Percentiles rank a stretch among this genome's conserved stretches.
phyloP scores from a whole-genome alignment of 2,113 vertebrate species.

The Hemiprocne comata region DNA sequence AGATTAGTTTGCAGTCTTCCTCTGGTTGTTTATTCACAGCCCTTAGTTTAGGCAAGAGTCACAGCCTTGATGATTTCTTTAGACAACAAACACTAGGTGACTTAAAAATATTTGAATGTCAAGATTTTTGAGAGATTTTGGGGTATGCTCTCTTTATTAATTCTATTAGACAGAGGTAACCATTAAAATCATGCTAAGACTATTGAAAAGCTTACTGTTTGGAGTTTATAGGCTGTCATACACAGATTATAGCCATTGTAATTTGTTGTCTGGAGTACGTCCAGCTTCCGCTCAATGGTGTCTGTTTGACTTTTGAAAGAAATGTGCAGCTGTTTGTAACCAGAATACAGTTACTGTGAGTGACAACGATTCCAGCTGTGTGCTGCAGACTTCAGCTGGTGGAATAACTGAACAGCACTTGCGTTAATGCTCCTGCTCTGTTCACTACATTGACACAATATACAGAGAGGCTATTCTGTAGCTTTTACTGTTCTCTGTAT shows the following conservation, averaged over 20 bases:
- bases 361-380: neutral
- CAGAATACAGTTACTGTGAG: neutral
- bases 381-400: neutral
- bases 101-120: neutral
- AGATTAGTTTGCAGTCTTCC: neutral
- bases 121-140: neutral
- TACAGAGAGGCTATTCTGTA: neutral
- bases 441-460: neutral
- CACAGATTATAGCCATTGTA: neutral
- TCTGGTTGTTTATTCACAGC: neutral
- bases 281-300: constrained; percentile 21
- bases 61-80: neutral
- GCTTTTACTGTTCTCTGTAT: neutral
- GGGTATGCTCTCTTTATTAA: neutral
- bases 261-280: neutral
- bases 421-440: neutral
- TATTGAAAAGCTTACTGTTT: neutral
- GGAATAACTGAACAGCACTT: neutral
- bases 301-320: constrained; percentile 3
- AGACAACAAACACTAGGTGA: neutral
- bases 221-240: neutral
- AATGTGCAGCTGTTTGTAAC: constrained; percentile 34
- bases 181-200: neutral
- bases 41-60: neutral
- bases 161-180: neutral